Evolutionary conservation across 2,113 vertebrate species (phyloP).

Genomic region (Pampusana beccarii): DNA sequence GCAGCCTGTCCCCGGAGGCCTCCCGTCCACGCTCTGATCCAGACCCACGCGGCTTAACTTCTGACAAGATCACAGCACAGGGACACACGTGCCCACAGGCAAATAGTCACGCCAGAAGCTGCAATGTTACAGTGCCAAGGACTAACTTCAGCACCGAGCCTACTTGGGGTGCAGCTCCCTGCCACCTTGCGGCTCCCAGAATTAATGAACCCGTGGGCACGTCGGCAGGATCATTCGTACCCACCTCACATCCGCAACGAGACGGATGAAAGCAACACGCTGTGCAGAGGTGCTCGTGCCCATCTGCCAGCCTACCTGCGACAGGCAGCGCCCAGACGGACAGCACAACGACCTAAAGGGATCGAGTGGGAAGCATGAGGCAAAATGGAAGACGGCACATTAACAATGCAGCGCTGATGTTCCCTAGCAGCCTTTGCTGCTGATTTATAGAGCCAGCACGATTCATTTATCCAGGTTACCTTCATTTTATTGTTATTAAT

Average conservation of each 20-base stretch:
- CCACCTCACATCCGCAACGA: neutral
- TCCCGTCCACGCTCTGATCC: neutral
- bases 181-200: neutral
- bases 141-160: neutral
- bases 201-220: neutral
- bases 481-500: conserved; percentile 58
- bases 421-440: neutral
- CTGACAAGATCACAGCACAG: conserved; percentile 15
- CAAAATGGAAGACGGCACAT: neutral
- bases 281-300: neutral
- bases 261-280: neutral
- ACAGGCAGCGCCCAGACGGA: neutral
- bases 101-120: neutral
- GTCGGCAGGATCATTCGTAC: neutral
- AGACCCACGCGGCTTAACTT: neutral
- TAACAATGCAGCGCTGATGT: neutral
- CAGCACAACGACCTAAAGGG: neutral
- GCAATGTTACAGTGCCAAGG: neutral
- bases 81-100: neutral
- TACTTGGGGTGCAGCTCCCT: neutral
- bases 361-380: neutral
- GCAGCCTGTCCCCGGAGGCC: conserved; percentile 15
- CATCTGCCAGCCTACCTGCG: conserved; percentile 45
- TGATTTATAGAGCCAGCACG: neutral
- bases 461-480: conserved; percentile 13